These are phyloP conservation scores for Agrotis segetum DNA, from an alignment of 2,888 invertebrate genomes.

Conservation along the genomic window DNA sequence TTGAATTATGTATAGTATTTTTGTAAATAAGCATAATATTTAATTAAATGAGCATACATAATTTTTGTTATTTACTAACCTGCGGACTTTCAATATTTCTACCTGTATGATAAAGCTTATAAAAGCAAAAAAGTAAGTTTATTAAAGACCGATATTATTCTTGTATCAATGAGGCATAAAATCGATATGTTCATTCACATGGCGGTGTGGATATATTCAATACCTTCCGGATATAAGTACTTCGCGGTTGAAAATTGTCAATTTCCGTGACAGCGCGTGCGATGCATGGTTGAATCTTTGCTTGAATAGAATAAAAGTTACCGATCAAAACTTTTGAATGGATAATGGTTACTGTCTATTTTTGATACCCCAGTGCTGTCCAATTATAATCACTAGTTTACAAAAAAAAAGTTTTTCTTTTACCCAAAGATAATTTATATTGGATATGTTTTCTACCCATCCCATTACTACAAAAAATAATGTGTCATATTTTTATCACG, in stretches of 20 bases:
- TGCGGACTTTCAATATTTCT: neutral
- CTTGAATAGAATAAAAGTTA: slow-evolving; percentile 9
- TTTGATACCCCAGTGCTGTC: neutral
- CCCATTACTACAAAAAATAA: no score
- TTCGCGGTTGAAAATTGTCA: slow-evolving; percentile 30
- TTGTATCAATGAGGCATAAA: slow-evolving; percentile 23
- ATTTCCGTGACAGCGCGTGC: slow-evolving; percentile 26
- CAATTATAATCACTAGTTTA: no score
- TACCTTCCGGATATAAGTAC: slow-evolving; percentile 21
- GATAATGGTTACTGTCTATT: neutral
- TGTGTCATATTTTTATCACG: no score
- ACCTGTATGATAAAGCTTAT: neutral
- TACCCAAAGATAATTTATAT: no score
- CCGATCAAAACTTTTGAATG: neutral
- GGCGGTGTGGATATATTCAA: slow-evolving; percentile 20
- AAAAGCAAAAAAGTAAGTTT: no score
- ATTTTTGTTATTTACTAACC: no score
- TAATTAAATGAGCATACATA: no score
- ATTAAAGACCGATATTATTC: neutral
- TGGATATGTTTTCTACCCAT: no score
- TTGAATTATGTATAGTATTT: no score
- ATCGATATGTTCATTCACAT: slow-evolving; percentile 13
- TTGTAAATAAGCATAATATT: no score
- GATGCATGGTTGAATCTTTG: slow-evolving; percentile 16
- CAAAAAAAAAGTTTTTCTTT: no score